phyloP scores from a whole-genome alignment of 2,797 vertebrate genomes.

The Diglossa cyanea region DNA sequence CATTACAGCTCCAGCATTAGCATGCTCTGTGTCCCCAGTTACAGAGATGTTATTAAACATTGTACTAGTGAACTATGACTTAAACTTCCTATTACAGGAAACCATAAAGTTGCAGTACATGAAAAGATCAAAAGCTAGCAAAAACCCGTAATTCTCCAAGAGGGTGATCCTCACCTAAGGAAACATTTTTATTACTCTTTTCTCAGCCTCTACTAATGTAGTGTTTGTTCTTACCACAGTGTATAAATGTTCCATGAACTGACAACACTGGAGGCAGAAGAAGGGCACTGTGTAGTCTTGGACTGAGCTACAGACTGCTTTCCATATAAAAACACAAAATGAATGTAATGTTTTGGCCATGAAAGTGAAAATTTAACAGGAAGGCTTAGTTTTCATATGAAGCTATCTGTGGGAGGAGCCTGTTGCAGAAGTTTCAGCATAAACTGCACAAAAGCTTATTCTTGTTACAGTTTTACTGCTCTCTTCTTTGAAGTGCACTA shows the following conservation, averaged over 20 bases:
- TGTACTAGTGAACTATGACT: constrained; percentile 49
- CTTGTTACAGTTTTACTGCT: background rate
- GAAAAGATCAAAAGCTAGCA: constrained; percentile 47
- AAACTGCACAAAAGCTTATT: background rate
- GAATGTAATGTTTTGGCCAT: background rate
- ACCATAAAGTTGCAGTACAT: constrained; percentile 12
- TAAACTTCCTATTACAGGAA: constrained; percentile 63
- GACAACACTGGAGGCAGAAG: background rate
- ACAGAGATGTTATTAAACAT: constrained; percentile 23
- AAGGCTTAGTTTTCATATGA: background rate
- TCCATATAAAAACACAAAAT: background rate
- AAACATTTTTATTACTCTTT: constrained; percentile 36
- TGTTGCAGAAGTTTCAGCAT: background rate
- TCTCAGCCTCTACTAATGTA: background rate
- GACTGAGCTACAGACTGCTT: background rate
- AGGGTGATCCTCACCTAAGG: constrained; percentile 16
- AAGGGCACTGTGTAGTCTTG: background rate
- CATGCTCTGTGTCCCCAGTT: background rate
- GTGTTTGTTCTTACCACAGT: background rate
- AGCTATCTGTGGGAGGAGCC: background rate
- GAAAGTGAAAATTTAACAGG: background rate
- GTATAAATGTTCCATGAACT: background rate
- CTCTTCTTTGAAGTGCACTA: background rate
- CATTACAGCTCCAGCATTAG: background rate
- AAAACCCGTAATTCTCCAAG: background rate